Conservation (phyloP, 2,113 vertebrate species). For the Ochotona curzoniae region DNA sequence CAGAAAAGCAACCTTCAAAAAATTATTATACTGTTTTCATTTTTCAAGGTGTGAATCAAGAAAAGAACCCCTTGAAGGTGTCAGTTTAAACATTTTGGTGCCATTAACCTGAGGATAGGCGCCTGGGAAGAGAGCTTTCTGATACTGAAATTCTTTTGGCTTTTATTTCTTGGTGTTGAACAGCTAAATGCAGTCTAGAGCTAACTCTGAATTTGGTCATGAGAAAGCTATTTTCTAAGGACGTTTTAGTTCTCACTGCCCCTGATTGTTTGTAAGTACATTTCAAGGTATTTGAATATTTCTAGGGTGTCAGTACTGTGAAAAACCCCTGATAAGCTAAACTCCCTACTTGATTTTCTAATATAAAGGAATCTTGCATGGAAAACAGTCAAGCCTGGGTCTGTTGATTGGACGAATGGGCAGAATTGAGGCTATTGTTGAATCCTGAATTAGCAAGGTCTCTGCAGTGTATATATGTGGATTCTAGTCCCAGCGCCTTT, state of each 20-base stretch:
- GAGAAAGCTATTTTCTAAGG: background rate
- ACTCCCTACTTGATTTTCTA: background rate
- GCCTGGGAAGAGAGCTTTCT: background rate
- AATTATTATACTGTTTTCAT: slow-evolving; percentile 81
- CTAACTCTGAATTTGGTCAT: background rate
- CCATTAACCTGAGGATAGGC: slow-evolving; percentile 5
- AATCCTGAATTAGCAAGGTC: background rate
- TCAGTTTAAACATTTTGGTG: slow-evolving; percentile 67
- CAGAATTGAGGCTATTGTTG: background rate
- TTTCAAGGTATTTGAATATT: slow-evolving; percentile 26
- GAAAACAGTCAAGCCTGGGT: background rate
- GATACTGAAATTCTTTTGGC: background rate
- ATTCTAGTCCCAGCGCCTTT: background rate
- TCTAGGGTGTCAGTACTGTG: slow-evolving; percentile 29
- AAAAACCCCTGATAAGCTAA: background rate
- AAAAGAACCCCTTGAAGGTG: slow-evolving; percentile 23
- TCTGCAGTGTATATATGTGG: background rate
- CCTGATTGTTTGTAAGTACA: background rate
- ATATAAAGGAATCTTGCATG: background rate
- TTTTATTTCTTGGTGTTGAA: slow-evolving; percentile 50
- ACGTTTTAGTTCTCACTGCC: background rate
- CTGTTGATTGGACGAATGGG: background rate
- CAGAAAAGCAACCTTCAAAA: slow-evolving; percentile 80
- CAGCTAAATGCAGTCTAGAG: slow-evolving; percentile 10
- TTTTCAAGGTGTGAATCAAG: slow-evolving; percentile 80